phyloP scores from a whole-genome alignment of 2,797 vertebrate genomes.

The Brotogeris chrysoptera region DNA sequence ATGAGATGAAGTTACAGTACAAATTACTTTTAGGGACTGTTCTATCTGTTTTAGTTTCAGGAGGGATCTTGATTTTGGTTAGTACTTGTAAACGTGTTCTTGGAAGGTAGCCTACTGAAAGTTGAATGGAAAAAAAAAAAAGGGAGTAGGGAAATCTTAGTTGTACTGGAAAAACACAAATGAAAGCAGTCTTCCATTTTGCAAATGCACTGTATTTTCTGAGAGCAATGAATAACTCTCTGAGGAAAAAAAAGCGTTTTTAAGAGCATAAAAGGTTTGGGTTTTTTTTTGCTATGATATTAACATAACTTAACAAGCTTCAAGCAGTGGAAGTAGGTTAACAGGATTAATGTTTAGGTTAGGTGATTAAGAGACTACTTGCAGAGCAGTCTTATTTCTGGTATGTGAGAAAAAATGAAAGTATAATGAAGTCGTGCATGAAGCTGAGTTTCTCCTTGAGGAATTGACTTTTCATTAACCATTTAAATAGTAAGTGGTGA shows the following conservation, averaged over 20 bases:
- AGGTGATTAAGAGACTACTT: conserved; percentile 46
- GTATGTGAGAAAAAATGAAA: conserved; percentile 42
- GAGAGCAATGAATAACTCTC: background rate
- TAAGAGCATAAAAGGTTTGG: background rate
- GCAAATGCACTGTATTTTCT: background rate
- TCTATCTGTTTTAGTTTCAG: background rate
- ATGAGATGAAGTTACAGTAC: background rate
- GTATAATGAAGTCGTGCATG: conserved; percentile 32
- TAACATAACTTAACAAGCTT: conserved; percentile 41
- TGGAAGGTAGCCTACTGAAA: background rate
- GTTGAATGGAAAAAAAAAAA: background rate
- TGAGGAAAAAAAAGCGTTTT: background rate
- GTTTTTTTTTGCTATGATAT: conserved; percentile 6
- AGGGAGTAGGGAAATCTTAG: background rate
- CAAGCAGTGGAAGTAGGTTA: conserved; percentile 16
- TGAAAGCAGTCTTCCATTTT: conserved; percentile 32
- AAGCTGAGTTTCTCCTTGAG: background rate
- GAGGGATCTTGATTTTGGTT: background rate
- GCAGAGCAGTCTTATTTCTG: background rate
- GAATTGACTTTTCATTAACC: conserved; percentile 10
- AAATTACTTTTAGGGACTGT: background rate
- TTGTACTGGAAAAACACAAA: background rate
- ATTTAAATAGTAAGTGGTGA: conserved; percentile 49
- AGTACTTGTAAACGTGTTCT: conserved; percentile 22
- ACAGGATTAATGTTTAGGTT: conserved; percentile 46